A percentile compares a stretch with the other conserved stretches of the same genome.
Conservation (phyloP, 2,888 invertebrate species). For the Trichacis sp. region DNA sequence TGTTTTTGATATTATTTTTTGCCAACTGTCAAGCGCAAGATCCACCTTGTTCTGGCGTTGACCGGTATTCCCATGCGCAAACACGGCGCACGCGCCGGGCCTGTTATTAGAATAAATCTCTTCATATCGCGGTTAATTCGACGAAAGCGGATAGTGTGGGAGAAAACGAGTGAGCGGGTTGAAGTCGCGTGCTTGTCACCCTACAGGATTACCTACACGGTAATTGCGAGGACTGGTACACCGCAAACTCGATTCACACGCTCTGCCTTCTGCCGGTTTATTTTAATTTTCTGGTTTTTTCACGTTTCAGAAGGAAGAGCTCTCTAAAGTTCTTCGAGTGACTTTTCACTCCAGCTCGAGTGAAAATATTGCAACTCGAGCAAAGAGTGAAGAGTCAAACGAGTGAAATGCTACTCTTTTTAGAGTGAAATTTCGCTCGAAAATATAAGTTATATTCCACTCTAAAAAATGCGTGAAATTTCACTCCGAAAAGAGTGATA, state of each 20-base stretch:
- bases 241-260: slow-evolving; percentile 35
- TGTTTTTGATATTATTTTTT: slow-evolving; percentile 10
- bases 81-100: slow-evolving; percentile 32
- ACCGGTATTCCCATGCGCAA: slow-evolving; percentile 11
- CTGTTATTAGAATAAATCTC: slow-evolving; percentile 63
- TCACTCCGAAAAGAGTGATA: too few species aligned
- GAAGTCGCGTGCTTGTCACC: slow-evolving; percentile 34
- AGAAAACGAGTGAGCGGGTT: slow-evolving; percentile 21
- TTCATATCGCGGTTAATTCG: slow-evolving; percentile 47
- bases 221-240: slow-evolving; percentile 27
- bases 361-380: too few species aligned
- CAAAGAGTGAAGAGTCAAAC: too few species aligned
- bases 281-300: too few species aligned
- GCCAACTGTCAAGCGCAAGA: slow-evolving; percentile 34
- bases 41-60: slow-evolving; percentile 10
- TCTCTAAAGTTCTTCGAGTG: too few species aligned
- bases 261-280: too few species aligned
- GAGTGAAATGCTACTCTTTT: too few species aligned
- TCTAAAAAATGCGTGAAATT: too few species aligned
- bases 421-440: too few species aligned
- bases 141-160: slow-evolving; percentile 22
- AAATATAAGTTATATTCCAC: too few species aligned
- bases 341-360: too few species aligned
- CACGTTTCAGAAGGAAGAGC: too few species aligned
- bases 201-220: slow-evolving; percentile 34